Percentiles rank a stretch among this genome's conserved stretches.
Evolutionary conservation across 2,888 invertebrate genomes (phyloP).

Genomic region (Agrochola lota): DNA sequence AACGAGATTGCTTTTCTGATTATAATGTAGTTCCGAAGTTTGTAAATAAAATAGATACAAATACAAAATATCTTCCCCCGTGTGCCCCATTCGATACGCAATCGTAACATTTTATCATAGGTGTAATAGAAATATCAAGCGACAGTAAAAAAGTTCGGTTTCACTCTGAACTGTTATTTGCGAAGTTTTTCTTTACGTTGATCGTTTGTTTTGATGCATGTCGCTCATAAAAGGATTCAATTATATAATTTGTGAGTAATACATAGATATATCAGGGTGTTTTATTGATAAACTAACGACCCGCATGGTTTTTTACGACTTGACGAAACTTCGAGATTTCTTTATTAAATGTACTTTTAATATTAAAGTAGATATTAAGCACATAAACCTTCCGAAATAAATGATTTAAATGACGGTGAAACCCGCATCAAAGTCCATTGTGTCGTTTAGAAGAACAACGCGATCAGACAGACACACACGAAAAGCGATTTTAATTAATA

Average conservation of each 20-base stretch:
- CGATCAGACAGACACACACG: no score
- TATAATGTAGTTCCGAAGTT: conserved; percentile 85
- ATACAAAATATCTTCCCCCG: conserved; percentile 84
- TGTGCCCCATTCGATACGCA: conserved; percentile 72
- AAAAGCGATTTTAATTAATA: no score
- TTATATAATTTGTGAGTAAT: conserved; percentile 61
- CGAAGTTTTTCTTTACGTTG: conserved; percentile 81
- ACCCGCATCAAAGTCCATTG: no score
- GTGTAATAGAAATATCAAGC: conserved; percentile 86
- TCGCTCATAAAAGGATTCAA: conserved; percentile 69
- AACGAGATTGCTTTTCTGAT: conserved; percentile 79
- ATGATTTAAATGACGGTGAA: no score
- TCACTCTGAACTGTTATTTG: conserved; percentile 76
- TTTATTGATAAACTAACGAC: no score
- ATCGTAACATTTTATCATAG: conserved; percentile 89
- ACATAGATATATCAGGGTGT: conserved; percentile 34
- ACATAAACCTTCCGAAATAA: no score
- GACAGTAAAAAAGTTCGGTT: conserved; percentile 86
- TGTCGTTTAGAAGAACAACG: no score
- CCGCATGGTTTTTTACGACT: no score
- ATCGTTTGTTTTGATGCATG: conserved; percentile 82
- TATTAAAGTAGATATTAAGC: no score
- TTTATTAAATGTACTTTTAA: no score
- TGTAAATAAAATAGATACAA: conserved; percentile 88
- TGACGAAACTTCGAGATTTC: no score